Evolutionary conservation across 2,888 invertebrate genomes (phyloP).

Genomic region (Bombylius discolor): DNA sequence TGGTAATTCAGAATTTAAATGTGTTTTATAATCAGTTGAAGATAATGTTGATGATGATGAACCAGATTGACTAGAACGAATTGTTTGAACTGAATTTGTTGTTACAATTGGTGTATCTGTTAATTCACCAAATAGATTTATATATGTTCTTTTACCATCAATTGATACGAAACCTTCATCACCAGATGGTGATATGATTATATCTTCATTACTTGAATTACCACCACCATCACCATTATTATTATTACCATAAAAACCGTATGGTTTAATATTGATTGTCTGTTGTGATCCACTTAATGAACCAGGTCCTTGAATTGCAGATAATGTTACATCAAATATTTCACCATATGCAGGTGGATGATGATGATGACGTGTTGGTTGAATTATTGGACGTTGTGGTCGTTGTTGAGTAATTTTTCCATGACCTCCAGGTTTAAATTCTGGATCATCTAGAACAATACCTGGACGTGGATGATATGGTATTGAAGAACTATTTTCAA

Average conservation of each 20-base stretch:
- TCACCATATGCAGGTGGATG: conserved; percentile 53
- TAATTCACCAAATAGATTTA: conserved; percentile 65
- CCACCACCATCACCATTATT: conserved; percentile 24
- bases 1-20: conserved; percentile 46
- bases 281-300: conserved; percentile 39
- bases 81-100: conserved; percentile 29
- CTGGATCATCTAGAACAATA: conserved; percentile 72
- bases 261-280: conserved; percentile 36
- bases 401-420: conserved; percentile 21
- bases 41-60: conserved; percentile 4
- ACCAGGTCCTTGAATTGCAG: conserved; percentile 74
- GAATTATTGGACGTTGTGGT: conserved; percentile 31
- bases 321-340: conserved; percentile 78
- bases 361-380: conserved; percentile 35
- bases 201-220: conserved; percentile 41
- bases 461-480: conserved; percentile 69
- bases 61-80: conserved; percentile 20
- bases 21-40: conserved; percentile 43
- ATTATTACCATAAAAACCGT: conserved; percentile 23
- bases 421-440: conserved; percentile 55
- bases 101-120: conserved; percentile 29
- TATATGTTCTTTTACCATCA: conserved; percentile 78
- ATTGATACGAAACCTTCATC: conserved; percentile 82
- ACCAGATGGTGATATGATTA: conserved; percentile 66
- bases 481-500: conserved; percentile 5